phyloP scores from a whole-genome alignment of 37 sponge, comb jelly and placozoan genomes.

The Ianthella basta region DNA sequence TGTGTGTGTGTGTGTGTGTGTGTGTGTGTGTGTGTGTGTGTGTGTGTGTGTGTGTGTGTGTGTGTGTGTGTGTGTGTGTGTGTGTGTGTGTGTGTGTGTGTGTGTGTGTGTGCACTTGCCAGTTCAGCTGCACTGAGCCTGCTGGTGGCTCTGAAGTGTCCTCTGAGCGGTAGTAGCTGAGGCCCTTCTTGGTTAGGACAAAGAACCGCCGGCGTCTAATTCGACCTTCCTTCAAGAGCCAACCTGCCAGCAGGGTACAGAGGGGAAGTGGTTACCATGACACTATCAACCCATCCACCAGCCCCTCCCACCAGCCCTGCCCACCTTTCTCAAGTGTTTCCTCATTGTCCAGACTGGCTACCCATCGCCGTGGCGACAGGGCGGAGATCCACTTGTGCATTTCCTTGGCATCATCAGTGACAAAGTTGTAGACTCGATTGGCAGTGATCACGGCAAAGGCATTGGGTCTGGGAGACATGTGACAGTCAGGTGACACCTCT shows the following conservation, averaged over 20 bases:
- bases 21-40: not conserved
- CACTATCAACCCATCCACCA: not conserved
- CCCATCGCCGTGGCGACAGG: conserved; percentile 54
- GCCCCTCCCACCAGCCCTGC: not conserved
- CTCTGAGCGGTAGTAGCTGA: conserved; percentile 78
- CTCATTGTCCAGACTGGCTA: not conserved
- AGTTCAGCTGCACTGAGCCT: conserved; percentile 78
- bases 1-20: not conserved
- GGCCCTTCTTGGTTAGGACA: conserved; percentile 74
- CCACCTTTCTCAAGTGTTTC: conserved; percentile 21
- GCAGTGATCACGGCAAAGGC: conserved; percentile 83
- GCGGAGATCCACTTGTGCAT: conserved; percentile 89
- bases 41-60: not conserved
- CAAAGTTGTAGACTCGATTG: conserved; percentile 62
- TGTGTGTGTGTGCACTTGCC: conserved; percentile 23
- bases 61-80: not conserved
- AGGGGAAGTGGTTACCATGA: not conserved
- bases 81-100: not conserved
- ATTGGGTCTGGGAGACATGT: conserved; percentile 50
- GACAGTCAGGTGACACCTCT: not conserved
- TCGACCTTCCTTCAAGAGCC: conserved; percentile 83
- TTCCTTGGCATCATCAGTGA: conserved; percentile 62
- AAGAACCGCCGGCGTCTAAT: conserved; percentile 76
- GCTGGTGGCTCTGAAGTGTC: conserved; percentile 76
- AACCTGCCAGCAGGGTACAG: conserved; percentile 42